Percentiles rank a stretch among this genome's conserved stretches.
These are phyloP conservation scores for Chaetophractus vellerosus DNA, from an alignment of 2,797 vertebrate species.

Conservation along the genomic window DNA sequence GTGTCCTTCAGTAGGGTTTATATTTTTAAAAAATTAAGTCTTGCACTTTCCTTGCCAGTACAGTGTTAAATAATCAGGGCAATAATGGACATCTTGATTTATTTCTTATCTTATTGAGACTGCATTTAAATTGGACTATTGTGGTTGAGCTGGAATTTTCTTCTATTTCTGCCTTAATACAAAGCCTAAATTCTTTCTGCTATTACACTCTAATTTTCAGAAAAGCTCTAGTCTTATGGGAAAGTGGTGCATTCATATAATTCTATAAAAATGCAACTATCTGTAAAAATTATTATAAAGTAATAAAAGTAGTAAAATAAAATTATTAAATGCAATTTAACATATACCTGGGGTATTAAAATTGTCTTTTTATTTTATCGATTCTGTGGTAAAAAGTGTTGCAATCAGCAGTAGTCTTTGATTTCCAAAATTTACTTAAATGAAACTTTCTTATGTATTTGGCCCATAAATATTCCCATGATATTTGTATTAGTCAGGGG, in stretches of 20 bases:
- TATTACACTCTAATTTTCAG: background rate
- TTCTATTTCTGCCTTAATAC: background rate
- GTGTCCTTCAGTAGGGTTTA: background rate
- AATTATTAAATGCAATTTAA: background rate
- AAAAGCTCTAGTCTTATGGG: background rate
- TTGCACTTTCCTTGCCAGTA: background rate
- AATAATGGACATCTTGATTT: background rate
- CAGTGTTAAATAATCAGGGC: background rate
- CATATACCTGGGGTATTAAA: background rate
- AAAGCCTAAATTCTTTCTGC: background rate
- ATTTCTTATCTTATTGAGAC: background rate
- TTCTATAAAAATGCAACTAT: background rate
- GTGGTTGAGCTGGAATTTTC: background rate
- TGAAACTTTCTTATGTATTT: background rate
- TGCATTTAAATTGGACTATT: background rate
- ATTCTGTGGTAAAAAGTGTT: background rate
- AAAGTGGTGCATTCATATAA: background rate
- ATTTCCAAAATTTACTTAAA: background rate
- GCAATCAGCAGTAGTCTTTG: background rate
- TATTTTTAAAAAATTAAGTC: background rate
- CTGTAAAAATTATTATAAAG: background rate
- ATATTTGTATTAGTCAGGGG: background rate
- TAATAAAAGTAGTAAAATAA: constrained; percentile 15
- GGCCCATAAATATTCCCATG: background rate
- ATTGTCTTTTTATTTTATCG: constrained; percentile 4